These are phyloP conservation scores for Brachystomella parvula DNA, from an alignment of 1,140 invertebrate species.

Conservation along the genomic window DNA sequence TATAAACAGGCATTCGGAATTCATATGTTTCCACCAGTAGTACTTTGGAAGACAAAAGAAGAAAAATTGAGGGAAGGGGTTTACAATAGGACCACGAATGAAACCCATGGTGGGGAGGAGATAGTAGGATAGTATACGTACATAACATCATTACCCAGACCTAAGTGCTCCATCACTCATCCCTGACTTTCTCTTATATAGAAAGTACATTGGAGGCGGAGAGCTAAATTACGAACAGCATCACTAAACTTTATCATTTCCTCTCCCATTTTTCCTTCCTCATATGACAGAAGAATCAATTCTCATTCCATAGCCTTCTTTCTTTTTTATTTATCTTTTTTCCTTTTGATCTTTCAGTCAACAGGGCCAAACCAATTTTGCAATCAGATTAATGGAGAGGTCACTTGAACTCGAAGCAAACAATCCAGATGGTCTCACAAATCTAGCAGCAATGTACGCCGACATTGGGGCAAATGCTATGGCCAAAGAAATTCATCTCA, in stretches of 20 bases:
- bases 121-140: too few species aligned
- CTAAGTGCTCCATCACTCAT: slow-evolving; percentile 16
- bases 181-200: background rate
- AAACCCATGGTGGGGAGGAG: background rate
- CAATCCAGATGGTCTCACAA: slow-evolving; percentile 41
- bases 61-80: background rate
- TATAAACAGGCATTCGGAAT: background rate
- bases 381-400: slow-evolving; percentile 40
- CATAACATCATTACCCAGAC: slow-evolving; percentile 1
- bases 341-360: slow-evolving; percentile 37
- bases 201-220: background rate
- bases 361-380: slow-evolving; percentile 39
- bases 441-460: slow-evolving; percentile 40
- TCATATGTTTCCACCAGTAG: background rate
- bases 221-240: slow-evolving; percentile 2
- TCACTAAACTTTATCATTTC: slow-evolving; percentile 1
- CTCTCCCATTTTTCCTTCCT: background rate
- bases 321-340: background rate
- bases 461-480: slow-evolving; percentile 36
- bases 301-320: background rate
- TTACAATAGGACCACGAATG: background rate
- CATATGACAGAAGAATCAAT: background rate
- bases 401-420: slow-evolving; percentile 40
- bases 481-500: slow-evolving; percentile 40
- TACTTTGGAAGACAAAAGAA: too few species aligned